Evolutionary conservation across 1,140 invertebrate species (phyloP).

Genomic region (Andrena cerasifolii): DNA sequence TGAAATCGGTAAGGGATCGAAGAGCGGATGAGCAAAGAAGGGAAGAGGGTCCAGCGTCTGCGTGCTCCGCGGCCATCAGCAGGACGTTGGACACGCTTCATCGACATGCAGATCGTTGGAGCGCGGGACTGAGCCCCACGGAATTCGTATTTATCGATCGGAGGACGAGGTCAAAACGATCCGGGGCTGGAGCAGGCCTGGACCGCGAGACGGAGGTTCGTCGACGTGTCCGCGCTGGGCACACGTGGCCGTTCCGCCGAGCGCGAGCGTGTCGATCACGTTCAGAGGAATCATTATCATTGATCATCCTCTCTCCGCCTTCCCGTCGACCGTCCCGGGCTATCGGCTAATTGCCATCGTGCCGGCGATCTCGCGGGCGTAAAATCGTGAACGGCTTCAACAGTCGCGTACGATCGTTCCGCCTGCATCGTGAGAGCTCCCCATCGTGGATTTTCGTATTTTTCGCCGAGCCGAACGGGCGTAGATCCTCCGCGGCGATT

Average conservation of each 20-base stretch:
- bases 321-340: constrained; percentile 59
- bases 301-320: constrained; percentile 69
- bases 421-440: constrained; percentile 25
- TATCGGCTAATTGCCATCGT: constrained; percentile 73
- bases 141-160: constrained; percentile 35
- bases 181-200: background rate
- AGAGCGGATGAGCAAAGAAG: background rate
- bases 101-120: constrained; percentile 41
- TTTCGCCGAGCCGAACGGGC: background rate
- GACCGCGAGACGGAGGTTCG: constrained; percentile 3
- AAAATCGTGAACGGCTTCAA: constrained; percentile 57
- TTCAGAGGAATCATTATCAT: constrained; percentile 74
- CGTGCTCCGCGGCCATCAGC: constrained; percentile 31
- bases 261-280: constrained; percentile 74
- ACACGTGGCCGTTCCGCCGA: constrained; percentile 71
- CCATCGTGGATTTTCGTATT: background rate
- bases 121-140: constrained; percentile 1
- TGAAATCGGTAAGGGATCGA: background rate
- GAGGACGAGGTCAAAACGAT: constrained; percentile 25
- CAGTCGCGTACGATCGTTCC: constrained; percentile 38
- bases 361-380: constrained; percentile 56
- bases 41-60: background rate
- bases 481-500: background rate
- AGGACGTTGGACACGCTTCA: constrained; percentile 15
- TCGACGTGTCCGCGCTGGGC: constrained; percentile 51